Evolutionary conservation across 2,113 vertebrate genomes (phyloP), one percentile per base, ranked within the genome.

Genomic region (Misgurnus anguillicaudatus): DNA sequence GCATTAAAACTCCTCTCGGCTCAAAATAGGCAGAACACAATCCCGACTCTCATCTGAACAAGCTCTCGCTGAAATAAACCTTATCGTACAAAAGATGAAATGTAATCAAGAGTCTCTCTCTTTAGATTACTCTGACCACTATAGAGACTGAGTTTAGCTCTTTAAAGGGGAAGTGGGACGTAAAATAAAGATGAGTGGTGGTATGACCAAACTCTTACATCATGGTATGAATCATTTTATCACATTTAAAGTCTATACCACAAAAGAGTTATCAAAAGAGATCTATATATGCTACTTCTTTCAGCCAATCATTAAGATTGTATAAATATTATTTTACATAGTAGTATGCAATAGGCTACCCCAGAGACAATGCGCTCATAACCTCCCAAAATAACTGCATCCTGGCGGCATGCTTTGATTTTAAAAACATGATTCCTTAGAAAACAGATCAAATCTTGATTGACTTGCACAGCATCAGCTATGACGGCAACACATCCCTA

Each of bases 21-120:
- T 51, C 68, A 13, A 38, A 60, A 72, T 72, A 55, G 24, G 14
- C 16, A 71, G 47, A 64, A 68, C 48, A 80, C 60, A 38, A 73
- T 57, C 78, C 5, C 5, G 11, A 51, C 66, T 38, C 47, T 41
- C 41, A 66, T 14, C 36, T n/a, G 31, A 53, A 63, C 77, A 60
- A 66, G 65, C 51, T 24, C 21, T 6, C 21, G 58, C 55, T n/a
- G 42, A 55, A 39, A 68, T 42, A 42, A 58, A 60, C 24, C 38
- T 58, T 8, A 21, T 73, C 36, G 21, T n/a, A 73, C 53, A 72
- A 41, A 58, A 42, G 38, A 58, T 16, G 10, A 42, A 21, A 72
- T 60, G 53, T 42, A 16, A 73, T 60, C 53, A 58, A 58, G n/a
- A 42, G 2, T 21, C 10, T 11, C 69, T 69, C 47, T 8, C 19